Base-by-base conservation (phyloP, 2,113 vertebrate species). In the Ameiurus melas region DNA sequence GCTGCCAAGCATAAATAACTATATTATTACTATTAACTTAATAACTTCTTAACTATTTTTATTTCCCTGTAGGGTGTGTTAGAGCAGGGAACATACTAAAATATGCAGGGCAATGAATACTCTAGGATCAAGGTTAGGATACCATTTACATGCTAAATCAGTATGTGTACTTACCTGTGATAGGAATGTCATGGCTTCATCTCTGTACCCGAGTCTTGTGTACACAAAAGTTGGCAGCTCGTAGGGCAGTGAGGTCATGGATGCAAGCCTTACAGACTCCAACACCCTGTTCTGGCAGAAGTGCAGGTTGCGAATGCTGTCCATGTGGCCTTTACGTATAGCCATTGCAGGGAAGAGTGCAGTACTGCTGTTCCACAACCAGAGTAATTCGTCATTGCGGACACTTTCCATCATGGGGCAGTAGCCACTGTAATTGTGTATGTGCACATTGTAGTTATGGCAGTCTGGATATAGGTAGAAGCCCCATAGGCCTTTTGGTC, bases 391-490 rank as follows among this genome's bases (percentile, higher is more conserved):
- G 4, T 96, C 94, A 19, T 97, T 98, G 43, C 96, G 96, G 90
- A 92, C 20, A 81, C 94, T 91, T 93, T 97, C 96, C 84, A 90
- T 89, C 89, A 94, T 89, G 13, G 95, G 95, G 86, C 95, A 97
- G 77, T 93, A 95, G 47, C 94, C 95, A 0, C 90, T 95, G 73
- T 96, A 97, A 91, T 96, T 96, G 57, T 93, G 87, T 39, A 94
- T 92, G 43, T 88, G 83, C 75, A 96, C 91, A 91, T 95, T 96
- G 80, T 97, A 98, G 93, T 97, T 97, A 92, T 96, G 96, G 92
- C 96, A 96, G 92, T 97, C 96, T 0, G 96, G 95, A 85, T 97
- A 97, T 91, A 97, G 96, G 92, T 95, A 97, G 91, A 94, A 97
- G 84, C 96, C 95, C 95, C 95, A 96, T 6, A 96, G 94, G 13